These are phyloP conservation scores for Euthynnus affinis DNA, from an alignment of 2,797 vertebrate genomes.

Conservation along the genomic window DNA sequence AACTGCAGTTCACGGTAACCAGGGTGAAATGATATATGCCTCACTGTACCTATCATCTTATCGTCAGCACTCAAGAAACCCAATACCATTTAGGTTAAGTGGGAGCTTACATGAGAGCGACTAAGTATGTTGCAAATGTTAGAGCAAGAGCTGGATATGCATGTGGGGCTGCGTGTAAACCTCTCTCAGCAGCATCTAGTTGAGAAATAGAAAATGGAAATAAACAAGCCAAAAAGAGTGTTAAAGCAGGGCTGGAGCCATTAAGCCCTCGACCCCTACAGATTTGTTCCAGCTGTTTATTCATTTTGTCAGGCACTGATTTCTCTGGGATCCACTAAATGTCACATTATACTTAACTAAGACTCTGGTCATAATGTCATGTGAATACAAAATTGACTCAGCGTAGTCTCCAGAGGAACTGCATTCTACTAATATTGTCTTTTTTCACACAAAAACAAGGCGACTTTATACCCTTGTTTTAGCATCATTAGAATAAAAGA, in stretches of 20 bases:
- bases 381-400: constrained; percentile 26
- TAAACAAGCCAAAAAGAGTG: constrained; percentile 35
- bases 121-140: constrained; percentile 34
- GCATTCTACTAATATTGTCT: neutral
- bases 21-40: constrained; percentile 55
- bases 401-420: constrained; percentile 2
- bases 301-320: constrained; percentile 29
- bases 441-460: constrained; percentile 2
- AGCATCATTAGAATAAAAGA: constrained; percentile 24
- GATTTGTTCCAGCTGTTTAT: constrained; percentile 48
- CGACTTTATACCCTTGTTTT: constrained; percentile 9
- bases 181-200: constrained; percentile 25
- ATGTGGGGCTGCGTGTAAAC: constrained; percentile 11
- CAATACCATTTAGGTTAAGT: constrained; percentile 59
- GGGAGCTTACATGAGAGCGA: constrained; percentile 48
- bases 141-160: neutral
- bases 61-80: constrained; percentile 56
- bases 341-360: constrained; percentile 39
- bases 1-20: constrained; percentile 60
- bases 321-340: constrained; percentile 49
- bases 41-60: constrained; percentile 51
- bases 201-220: constrained; percentile 39
- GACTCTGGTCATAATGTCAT: constrained; percentile 36
- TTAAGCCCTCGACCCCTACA: constrained; percentile 31
- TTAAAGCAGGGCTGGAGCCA: constrained; percentile 25